A percentile compares a stretch with the other conserved stretches of the same genome.
Conservation (phyloP, 1,140 invertebrate genomes). For the Drosophila equinoxialis region DNA sequence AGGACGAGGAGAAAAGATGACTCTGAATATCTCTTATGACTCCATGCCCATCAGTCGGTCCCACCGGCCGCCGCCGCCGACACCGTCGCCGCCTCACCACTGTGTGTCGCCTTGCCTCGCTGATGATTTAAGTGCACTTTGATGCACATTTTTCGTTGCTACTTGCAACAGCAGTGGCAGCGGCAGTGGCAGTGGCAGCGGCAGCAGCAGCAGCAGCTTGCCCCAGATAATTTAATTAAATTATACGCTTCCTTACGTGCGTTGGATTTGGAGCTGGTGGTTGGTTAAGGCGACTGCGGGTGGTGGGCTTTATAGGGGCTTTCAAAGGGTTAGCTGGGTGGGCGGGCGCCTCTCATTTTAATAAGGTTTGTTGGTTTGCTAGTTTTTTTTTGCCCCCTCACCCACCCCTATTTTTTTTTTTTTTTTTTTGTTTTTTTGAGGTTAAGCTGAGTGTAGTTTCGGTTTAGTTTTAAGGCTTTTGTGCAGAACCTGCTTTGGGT, state of each 20-base stretch:
- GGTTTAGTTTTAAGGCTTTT: constrained; percentile 73
- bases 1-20: not conserved
- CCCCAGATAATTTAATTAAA: constrained; percentile 80
- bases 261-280: constrained; percentile 28
- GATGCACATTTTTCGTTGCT: constrained; percentile 79
- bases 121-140: constrained; percentile 81
- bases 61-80: not conserved
- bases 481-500: constrained; percentile 45
- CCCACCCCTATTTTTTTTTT: not conserved
- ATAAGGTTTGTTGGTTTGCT: constrained; percentile 79
- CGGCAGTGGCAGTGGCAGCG: constrained; percentile 27
- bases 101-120: constrained; percentile 75
- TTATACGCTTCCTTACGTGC: constrained; percentile 78
- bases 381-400: constrained; percentile 33
- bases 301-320: not conserved
- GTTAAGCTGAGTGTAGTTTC: constrained; percentile 78
- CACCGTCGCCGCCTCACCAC: constrained; percentile 6
- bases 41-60: constrained; percentile 15
- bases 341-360: constrained; percentile 66
- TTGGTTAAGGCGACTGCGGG: not conserved
- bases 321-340: constrained; percentile 51
- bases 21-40: constrained; percentile 16
- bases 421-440: constrained; percentile 44
- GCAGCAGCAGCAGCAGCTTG: constrained; percentile 52
- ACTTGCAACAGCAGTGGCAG: constrained; percentile 52